Percentiles rank a stretch among this genome's conserved stretches.
Conservation (phyloP, 2,888 invertebrate species). For the Microplitis deprimator region DNA sequence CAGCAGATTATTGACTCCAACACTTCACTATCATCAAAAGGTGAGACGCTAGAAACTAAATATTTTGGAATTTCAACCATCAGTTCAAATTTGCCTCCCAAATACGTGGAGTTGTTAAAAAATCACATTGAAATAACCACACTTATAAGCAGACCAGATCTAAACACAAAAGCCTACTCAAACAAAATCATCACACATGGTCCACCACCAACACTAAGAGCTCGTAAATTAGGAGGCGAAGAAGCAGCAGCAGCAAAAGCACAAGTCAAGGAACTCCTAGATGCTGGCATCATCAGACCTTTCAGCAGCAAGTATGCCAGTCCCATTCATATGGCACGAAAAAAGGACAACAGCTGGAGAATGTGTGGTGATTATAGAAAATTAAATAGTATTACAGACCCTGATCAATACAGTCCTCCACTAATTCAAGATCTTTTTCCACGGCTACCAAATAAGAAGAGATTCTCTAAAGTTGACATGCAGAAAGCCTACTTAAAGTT, state of each 20-base stretch:
- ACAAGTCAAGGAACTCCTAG: background rate
- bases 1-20: constrained; percentile 32
- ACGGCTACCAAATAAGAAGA: background rate
- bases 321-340: background rate
- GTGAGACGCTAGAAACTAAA: background rate
- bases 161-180: background rate
- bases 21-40: constrained; percentile 25
- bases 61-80: background rate
- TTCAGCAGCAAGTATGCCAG: background rate
- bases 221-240: background rate
- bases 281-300: background rate
- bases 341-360: background rate
- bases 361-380: background rate
- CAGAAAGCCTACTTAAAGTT: background rate
- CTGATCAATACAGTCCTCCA: background rate
- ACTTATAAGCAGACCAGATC: background rate
- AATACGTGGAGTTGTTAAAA: background rate
- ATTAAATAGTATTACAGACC: background rate
- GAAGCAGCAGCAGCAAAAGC: background rate
- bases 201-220: background rate
- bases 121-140: background rate
- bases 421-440: constrained; percentile 1
- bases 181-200: background rate
- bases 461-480: background rate
- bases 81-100: background rate